Conservation (phyloP, 1,140 invertebrate species). For the Colletes latitarsis region DNA sequence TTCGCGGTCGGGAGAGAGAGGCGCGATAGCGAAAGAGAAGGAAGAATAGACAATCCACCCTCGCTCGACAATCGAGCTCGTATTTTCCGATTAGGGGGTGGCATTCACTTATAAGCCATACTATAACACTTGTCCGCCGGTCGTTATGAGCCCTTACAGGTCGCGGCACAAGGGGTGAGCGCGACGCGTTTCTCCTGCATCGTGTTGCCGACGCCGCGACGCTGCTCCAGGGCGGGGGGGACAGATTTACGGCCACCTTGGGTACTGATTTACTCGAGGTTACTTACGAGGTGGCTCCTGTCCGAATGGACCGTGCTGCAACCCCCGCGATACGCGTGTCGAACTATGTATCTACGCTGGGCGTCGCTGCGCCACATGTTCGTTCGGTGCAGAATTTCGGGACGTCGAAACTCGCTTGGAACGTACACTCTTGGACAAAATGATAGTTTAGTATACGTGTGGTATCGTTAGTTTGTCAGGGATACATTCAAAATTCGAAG, state of each 20-base stretch:
- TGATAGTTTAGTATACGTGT: no score
- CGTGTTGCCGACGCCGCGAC: constrained; percentile 42
- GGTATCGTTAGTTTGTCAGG: no score
- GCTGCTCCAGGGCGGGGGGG: constrained; percentile 63
- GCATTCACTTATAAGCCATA: constrained; percentile 82
- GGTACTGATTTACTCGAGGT: constrained; percentile 79
- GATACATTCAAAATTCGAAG: no score
- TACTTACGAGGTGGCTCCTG: constrained; percentile 58
- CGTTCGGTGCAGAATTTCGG: constrained; percentile 53
- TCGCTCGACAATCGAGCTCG: constrained; percentile 78
- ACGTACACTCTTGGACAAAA: no score
- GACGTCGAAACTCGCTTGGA: background rate
- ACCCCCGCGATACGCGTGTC: constrained; percentile 37
- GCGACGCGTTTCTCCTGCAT: constrained; percentile 11
- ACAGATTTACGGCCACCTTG: constrained; percentile 81
- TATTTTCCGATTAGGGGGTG: constrained; percentile 81
- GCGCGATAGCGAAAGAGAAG: background rate
- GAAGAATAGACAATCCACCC: constrained; percentile 52
- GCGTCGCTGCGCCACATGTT: constrained; percentile 75
- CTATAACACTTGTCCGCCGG: constrained; percentile 80
- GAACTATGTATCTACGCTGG: constrained; percentile 33
- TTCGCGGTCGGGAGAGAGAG: constrained; percentile 1
- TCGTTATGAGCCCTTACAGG: constrained; percentile 76
- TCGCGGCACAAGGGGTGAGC: constrained; percentile 12
- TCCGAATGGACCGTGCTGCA: constrained; percentile 54